A percentile compares a stretch with the other conserved stretches of the same genome.
These are phyloP conservation scores for Pao palembangensis DNA, from an alignment of 2,113 vertebrate species.

Conservation along the genomic window DNA sequence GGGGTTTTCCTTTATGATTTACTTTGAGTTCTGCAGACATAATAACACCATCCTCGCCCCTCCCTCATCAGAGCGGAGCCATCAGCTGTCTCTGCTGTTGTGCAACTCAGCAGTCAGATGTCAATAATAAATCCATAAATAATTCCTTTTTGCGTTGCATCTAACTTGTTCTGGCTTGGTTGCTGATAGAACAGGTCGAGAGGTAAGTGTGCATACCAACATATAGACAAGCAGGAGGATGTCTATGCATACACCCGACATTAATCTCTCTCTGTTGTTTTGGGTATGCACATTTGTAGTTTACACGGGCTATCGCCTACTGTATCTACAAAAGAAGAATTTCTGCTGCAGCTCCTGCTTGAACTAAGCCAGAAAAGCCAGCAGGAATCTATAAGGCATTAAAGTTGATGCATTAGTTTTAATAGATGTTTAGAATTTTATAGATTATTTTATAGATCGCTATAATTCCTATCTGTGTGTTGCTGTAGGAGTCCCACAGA, in stretches of 20 bases:
- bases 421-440: neutral
- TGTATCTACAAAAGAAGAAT: neutral
- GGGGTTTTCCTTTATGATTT: slow-evolving; percentile 13
- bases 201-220: slow-evolving; percentile 30
- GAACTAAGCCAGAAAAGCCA: too few species aligned
- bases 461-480: too few species aligned
- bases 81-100: slow-evolving; percentile 45
- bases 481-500: neutral
- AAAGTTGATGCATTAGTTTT: neutral
- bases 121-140: slow-evolving; percentile 51
- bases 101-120: slow-evolving; percentile 33
- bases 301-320: neutral
- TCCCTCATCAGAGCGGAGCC: slow-evolving; percentile 24
- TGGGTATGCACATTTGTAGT: neutral
- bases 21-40: slow-evolving; percentile 34
- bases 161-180: slow-evolving; percentile 49
- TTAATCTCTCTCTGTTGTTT: neutral
- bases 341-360: too few species aligned
- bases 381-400: neutral
- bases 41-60: slow-evolving; percentile 6
- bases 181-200: slow-evolving; percentile 21
- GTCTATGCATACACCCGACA: slow-evolving; percentile 9
- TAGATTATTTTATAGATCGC: too few species aligned
- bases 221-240: slow-evolving; percentile 9
- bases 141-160: slow-evolving; percentile 33